phyloP scores from a whole-genome alignment of 2,797 vertebrate species.

The Scomberomorus guttatus region DNA sequence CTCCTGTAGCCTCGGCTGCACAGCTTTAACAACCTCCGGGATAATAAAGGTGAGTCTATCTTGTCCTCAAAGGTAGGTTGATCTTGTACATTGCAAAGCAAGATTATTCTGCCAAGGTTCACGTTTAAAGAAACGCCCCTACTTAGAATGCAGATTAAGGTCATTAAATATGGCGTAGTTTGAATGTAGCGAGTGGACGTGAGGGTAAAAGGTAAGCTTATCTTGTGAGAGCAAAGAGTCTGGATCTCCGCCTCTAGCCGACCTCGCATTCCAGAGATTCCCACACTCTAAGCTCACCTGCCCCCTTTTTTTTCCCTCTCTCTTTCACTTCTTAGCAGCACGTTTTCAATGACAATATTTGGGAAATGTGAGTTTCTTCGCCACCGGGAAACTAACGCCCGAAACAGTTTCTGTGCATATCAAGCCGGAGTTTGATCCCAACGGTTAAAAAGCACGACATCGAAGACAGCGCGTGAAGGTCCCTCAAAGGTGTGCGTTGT shows the following conservation, averaged over 20 bases:
- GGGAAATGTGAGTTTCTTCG: slow-evolving; percentile 1
- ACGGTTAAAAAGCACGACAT: slow-evolving; percentile 5
- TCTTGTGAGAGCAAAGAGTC: slow-evolving; percentile 52
- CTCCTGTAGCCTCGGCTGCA: neutral
- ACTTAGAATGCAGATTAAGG: slow-evolving; percentile 61
- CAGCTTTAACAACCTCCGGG: slow-evolving; percentile 11
- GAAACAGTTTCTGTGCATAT: slow-evolving; percentile 6
- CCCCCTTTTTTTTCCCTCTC: slow-evolving; percentile 51
- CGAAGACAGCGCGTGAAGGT: slow-evolving; percentile 56
- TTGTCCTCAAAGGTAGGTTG: neutral
- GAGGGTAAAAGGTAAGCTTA: slow-evolving; percentile 67
- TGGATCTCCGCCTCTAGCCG: slow-evolving; percentile 74
- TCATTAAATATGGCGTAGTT: slow-evolving; percentile 74
- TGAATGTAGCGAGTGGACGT: slow-evolving; percentile 39
- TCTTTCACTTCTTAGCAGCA: slow-evolving; percentile 44
- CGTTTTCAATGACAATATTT: slow-evolving; percentile 46
- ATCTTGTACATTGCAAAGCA: neutral
- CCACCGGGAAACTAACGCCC: slow-evolving; percentile 17
- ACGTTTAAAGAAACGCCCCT: slow-evolving; percentile 36
- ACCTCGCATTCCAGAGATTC: slow-evolving; percentile 89
- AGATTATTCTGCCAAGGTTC: neutral
- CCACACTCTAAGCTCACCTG: slow-evolving; percentile 89
- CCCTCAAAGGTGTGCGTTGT: slow-evolving; percentile 61
- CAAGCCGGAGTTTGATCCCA: slow-evolving; percentile 1
- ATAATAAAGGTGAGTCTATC: slow-evolving; percentile 10